Evolutionary conservation across 1,140 invertebrate species (phyloP).

Genomic region (Anastrepha ludens): DNA sequence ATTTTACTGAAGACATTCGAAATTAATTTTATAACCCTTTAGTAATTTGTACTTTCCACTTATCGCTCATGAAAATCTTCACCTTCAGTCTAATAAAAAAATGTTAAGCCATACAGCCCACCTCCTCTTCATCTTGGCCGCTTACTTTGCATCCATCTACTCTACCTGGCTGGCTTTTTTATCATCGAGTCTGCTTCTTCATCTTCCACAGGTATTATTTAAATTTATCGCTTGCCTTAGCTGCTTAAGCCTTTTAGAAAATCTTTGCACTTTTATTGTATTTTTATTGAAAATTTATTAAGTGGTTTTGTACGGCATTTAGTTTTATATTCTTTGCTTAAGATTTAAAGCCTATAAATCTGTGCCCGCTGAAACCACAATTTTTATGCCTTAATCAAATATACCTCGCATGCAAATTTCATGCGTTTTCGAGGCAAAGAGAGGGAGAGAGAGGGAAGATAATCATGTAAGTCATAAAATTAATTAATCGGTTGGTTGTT

Average conservation of each 20-base stretch:
- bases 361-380: background rate
- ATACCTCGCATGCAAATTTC: slow-evolving; percentile 8
- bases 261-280: slow-evolving; percentile 28
- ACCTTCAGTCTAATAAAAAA: background rate
- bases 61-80: slow-evolving; percentile 24
- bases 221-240: slow-evolving; percentile 8
- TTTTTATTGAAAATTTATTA: slow-evolving; percentile 46
- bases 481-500: background rate
- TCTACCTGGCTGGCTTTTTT: background rate
- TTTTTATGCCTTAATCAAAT: slow-evolving; percentile 1
- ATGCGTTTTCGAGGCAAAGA: background rate
- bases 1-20: background rate
- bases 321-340: slow-evolving; percentile 8
- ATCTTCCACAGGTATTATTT: background rate
- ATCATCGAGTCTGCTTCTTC: background rate
- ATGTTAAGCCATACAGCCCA: background rate
- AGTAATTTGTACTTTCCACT: slow-evolving; percentile 34
- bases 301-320: slow-evolving; percentile 24
- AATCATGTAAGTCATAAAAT: background rate
- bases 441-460: background rate
- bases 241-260: background rate
- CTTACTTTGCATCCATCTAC: background rate
- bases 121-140: background rate
- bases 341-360: slow-evolving; percentile 1
- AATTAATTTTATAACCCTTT: slow-evolving; percentile 44